These are phyloP conservation scores for Helogale parvula DNA, from an alignment of 2,113 vertebrate species.

Conservation along the genomic window DNA sequence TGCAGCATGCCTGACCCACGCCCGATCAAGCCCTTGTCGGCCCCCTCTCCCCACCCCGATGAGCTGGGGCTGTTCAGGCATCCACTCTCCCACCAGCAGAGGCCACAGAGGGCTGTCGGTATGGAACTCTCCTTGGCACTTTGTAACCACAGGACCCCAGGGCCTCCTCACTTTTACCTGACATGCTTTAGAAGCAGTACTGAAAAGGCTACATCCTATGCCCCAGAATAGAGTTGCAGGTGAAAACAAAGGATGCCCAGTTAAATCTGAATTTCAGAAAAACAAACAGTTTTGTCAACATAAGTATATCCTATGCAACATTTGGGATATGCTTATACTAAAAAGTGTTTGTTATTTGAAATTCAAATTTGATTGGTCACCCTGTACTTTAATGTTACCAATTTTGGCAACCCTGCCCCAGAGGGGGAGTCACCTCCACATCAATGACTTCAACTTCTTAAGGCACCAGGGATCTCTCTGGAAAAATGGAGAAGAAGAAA, in stretches of 20 bases:
- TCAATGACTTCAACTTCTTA: neutral
- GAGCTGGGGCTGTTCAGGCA: neutral
- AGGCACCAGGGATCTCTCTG: neutral
- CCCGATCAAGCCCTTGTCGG: rapidly evolving
- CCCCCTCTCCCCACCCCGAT: rapidly evolving
- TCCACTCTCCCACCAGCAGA: neutral
- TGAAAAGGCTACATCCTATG: neutral
- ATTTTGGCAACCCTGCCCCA: neutral
- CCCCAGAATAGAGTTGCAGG: neutral
- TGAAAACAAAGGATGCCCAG: neutral
- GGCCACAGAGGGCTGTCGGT: neutral
- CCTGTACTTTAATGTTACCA: neutral
- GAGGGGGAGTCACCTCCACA: neutral
- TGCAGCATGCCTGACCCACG: neutral
- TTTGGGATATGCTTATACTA: neutral
- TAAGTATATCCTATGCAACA: neutral
- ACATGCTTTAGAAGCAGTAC: neutral
- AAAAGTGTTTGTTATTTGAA: neutral
- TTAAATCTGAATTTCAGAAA: neutral
- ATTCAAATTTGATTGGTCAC: neutral
- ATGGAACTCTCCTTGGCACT: rapidly evolving
- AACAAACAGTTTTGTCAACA: neutral
- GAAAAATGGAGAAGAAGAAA: neutral
- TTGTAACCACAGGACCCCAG: neutral
- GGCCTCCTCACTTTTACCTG: neutral